These are phyloP conservation scores for Scrobipalpa costella DNA, from an alignment of 2,888 invertebrate genomes.

Conservation along the genomic window DNA sequence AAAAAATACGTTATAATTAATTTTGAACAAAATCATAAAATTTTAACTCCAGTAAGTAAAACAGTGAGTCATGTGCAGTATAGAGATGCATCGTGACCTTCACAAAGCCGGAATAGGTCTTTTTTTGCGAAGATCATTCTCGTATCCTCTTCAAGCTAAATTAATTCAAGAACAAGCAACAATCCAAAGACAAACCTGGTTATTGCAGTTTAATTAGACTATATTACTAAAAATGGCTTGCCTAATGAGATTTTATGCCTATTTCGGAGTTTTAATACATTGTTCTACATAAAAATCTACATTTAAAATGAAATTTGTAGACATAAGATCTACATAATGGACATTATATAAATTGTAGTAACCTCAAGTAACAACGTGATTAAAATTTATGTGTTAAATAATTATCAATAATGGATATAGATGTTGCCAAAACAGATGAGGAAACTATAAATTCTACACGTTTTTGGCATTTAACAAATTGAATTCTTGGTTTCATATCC, in stretches of 20 bases:
- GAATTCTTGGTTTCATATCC: not conserved
- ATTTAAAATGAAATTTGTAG: not conserved
- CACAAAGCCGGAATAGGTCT: constrained; percentile 17
- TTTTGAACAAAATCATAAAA: not conserved
- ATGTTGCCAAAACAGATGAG: not conserved
- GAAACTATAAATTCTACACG: constrained; percentile 11
- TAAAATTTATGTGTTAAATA: not conserved
- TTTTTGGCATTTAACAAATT: constrained; percentile 4
- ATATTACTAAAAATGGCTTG: constrained; percentile 11
- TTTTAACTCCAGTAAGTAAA: not conserved
- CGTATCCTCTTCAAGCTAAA: constrained; percentile 13
- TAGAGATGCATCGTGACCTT: constrained; percentile 34
- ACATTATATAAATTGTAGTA: not conserved
- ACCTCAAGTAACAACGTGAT: not conserved
- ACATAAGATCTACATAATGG: not conserved
- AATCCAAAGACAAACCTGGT: constrained; percentile 6
- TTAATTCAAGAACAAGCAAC: constrained; percentile 11
- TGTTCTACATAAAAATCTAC: not conserved
- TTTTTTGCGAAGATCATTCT: constrained; percentile 2
- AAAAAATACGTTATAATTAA: too few relatives aligned
- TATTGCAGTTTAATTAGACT: constrained; percentile 1
- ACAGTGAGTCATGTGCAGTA: not conserved
- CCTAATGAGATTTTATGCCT: constrained; percentile 16
- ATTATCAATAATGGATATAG: not conserved
- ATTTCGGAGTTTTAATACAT: constrained; percentile 9